Evolutionary conservation across 2,888 invertebrate species (phyloP).

Genomic region (Stenichneumon culpator): DNA sequence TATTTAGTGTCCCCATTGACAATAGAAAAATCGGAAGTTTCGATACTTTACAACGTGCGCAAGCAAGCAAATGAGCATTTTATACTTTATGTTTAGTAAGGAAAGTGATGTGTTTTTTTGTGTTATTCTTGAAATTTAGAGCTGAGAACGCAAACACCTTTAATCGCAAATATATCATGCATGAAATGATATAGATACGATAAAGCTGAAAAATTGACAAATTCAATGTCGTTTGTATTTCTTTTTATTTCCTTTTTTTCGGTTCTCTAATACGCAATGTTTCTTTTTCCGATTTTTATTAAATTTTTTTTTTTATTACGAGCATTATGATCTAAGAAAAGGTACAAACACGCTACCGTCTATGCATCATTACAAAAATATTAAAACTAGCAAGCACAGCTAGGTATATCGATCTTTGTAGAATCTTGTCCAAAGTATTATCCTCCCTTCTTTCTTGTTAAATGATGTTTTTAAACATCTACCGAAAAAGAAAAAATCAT

Average conservation of each 20-base stretch:
- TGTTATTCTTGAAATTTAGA: slow-evolving; percentile 49
- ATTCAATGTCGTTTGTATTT: slow-evolving; percentile 21
- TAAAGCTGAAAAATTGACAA: slow-evolving; percentile 36
- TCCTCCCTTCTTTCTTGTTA: slow-evolving; percentile 45
- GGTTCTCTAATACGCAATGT: slow-evolving; percentile 31
- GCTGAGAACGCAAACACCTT: slow-evolving; percentile 30
- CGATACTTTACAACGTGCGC: slow-evolving; percentile 41
- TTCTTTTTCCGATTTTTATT: slow-evolving; percentile 21
- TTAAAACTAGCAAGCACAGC: slow-evolving; percentile 85
- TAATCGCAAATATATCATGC: not conserved
- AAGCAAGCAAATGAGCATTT: slow-evolving; percentile 62
- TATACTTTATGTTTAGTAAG: slow-evolving; percentile 39
- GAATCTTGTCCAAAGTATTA: slow-evolving; percentile 56
- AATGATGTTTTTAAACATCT: slow-evolving; percentile 13
- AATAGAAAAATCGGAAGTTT: slow-evolving; percentile 47
- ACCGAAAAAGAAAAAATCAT: slow-evolving; percentile 42
- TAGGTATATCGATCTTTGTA: slow-evolving; percentile 73
- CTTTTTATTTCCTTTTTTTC: slow-evolving; percentile 10
- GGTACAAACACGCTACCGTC: slow-evolving; percentile 81
- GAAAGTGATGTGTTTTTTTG: slow-evolving; percentile 44
- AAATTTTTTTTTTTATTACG: slow-evolving; percentile 33
- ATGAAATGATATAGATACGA: slow-evolving; percentile 16
- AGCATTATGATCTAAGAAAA: slow-evolving; percentile 67
- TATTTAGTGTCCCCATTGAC: slow-evolving; percentile 51
- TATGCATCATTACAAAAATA: slow-evolving; percentile 85